A percentile compares a stretch with the other conserved stretches of the same genome.
phyloP scores from a whole-genome alignment of 92 coral and sea anemone species.

The Umimayanthus chanpuru region DNA sequence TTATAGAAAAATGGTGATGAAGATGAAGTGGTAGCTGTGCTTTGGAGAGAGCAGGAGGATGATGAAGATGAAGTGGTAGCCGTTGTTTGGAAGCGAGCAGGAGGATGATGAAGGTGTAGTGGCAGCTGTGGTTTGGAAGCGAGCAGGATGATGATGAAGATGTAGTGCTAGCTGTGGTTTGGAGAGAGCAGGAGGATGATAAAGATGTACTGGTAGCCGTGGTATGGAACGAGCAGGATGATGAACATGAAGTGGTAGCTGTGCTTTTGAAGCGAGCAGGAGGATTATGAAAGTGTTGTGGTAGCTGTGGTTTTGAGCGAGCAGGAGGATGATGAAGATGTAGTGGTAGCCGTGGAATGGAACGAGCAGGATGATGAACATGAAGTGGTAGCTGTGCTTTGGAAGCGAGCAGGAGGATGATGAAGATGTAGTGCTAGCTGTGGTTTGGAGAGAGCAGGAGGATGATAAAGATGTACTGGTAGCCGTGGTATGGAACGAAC shows the following conservation, averaged over 20 bases:
- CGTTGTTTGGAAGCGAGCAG: slow-evolving; percentile 36
- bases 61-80: slow-evolving; percentile 54
- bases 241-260: slow-evolving; percentile 54
- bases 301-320: slow-evolving; percentile 41
- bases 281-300: slow-evolving; percentile 48
- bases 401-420: slow-evolving; percentile 1
- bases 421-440: too few relatives aligned
- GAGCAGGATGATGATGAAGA: slow-evolving; percentile 45
- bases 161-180: slow-evolving; percentile 49
- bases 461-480: slow-evolving; percentile 56
- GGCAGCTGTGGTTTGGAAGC: slow-evolving; percentile 39
- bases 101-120: slow-evolving; percentile 51
- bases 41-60: slow-evolving; percentile 30
- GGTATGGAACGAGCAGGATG: background rate
- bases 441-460: background rate
- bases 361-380: slow-evolving; percentile 46
- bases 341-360: slow-evolving; percentile 38
- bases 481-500: slow-evolving; percentile 33
- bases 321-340: slow-evolving; percentile 49
- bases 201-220: too few relatives aligned
- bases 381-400: slow-evolving; percentile 48
- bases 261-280: slow-evolving; percentile 34
- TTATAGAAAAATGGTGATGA: slow-evolving; percentile 52
- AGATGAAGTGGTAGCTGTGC: slow-evolving; percentile 47
- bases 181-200: background rate